These are phyloP conservation scores for Melolontha melolontha DNA, from an alignment of 2,888 invertebrate genomes.

Conservation along the genomic window DNA sequence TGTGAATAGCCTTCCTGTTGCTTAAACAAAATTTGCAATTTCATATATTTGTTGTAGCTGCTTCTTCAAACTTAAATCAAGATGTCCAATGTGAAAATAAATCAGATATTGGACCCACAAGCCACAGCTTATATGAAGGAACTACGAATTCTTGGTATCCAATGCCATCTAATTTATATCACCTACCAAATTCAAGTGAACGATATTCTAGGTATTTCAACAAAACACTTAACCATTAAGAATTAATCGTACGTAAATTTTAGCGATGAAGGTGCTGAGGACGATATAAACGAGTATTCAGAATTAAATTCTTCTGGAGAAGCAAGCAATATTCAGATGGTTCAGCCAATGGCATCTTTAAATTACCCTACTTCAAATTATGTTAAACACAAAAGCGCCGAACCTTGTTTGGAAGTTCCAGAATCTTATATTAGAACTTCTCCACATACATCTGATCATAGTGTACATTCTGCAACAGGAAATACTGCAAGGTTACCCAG, in stretches of 20 bases:
- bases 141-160: constrained; percentile 56
- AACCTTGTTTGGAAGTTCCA: constrained; percentile 30
- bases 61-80: constrained; percentile 64
- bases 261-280: constrained; percentile 60
- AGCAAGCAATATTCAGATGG: constrained; percentile 39
- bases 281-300: constrained; percentile 59
- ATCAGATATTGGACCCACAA: constrained; percentile 58
- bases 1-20: no score
- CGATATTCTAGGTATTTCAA: constrained; percentile 58
- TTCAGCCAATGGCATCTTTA: constrained; percentile 47
- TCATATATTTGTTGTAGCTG: constrained; percentile 52
- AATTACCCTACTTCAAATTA: constrained; percentile 41
- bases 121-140: constrained; percentile 55
- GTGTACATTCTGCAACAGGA: constrained; percentile 53
- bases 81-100: constrained; percentile 64
- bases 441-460: constrained; percentile 54
- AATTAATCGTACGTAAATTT: constrained; percentile 39
- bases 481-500: constrained; percentile 50
- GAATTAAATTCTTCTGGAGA: constrained; percentile 52
- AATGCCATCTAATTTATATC: constrained; percentile 52
- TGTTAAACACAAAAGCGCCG: constrained; percentile 38
- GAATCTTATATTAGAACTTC: constrained; percentile 38
- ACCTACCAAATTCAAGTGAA: constrained; percentile 56
- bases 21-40: no score
- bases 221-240: no score